phyloP scores from a whole-genome alignment of 1,140 invertebrate genomes.

The Sarcophaga bullata region DNA sequence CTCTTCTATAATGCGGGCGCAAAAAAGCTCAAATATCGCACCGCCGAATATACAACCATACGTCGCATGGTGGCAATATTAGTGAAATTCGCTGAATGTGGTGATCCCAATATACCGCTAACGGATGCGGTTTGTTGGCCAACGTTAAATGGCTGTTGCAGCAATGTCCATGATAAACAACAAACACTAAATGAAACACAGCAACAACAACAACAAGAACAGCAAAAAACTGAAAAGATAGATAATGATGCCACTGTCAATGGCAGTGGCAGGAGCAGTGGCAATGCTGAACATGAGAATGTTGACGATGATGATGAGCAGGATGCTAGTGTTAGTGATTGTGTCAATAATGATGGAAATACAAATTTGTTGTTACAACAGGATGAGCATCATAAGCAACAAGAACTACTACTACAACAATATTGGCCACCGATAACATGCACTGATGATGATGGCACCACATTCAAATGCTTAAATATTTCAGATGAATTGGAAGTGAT shows the following conservation, averaged over 20 bases:
- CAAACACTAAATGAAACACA: background rate
- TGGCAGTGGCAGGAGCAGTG: background rate
- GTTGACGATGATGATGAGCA: background rate
- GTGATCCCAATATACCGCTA: constrained; percentile 57
- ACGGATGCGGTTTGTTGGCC: constrained; percentile 37
- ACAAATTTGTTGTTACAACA: constrained; percentile 23
- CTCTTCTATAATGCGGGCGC: constrained; percentile 70
- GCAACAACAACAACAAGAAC: background rate
- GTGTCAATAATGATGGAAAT: constrained; percentile 32
- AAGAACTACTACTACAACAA: background rate
- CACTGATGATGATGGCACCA: constrained; percentile 29
- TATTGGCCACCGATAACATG: constrained; percentile 34
- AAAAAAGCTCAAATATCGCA: constrained; percentile 61
- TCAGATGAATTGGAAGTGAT: constrained; percentile 63
- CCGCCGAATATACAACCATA: constrained; percentile 64
- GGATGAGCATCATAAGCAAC: constrained; percentile 22
- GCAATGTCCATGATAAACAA: background rate
- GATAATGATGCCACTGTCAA: background rate
- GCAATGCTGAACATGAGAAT: background rate
- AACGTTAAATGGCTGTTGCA: constrained; percentile 14
- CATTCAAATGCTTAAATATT: constrained; percentile 67
- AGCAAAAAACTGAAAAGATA: background rate
- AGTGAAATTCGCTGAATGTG: constrained; percentile 65
- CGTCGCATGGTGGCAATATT: constrained; percentile 62
- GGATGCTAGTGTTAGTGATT: background rate